Percentiles rank a stretch among this genome's conserved stretches.
These are phyloP conservation scores for Larimichthys polyactis DNA, from an alignment of 2,113 vertebrate species.

Conservation along the genomic window DNA sequence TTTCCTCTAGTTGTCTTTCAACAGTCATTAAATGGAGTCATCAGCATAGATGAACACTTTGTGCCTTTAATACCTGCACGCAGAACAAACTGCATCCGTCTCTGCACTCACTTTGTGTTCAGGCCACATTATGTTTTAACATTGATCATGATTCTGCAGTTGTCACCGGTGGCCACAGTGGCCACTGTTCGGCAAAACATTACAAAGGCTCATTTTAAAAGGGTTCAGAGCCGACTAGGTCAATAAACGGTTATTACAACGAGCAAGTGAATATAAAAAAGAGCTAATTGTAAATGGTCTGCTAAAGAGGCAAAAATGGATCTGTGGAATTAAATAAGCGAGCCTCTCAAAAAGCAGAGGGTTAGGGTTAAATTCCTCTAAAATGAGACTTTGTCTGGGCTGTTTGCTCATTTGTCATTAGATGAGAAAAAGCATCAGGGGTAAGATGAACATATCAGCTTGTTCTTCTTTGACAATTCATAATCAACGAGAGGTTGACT, in stretches of 20 bases:
- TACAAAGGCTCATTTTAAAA: neutral
- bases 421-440: constrained; percentile 25
- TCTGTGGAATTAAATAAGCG: constrained; percentile 5
- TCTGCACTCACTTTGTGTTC: neutral
- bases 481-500: constrained; percentile 57
- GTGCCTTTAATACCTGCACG: neutral
- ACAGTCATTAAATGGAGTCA: neutral
- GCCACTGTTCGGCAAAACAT: neutral
- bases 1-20: neutral
- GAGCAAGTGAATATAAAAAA: constrained; percentile 10
- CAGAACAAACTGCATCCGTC: too few relatives aligned
- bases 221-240: constrained; percentile 19
- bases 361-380: neutral
- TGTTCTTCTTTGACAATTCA: constrained; percentile 30
- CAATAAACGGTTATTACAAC: constrained; percentile 20
- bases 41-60: too few relatives aligned
- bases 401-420: constrained; percentile 23
- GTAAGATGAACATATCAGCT: constrained; percentile 21
- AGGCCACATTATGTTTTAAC: neutral
- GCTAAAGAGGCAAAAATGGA: constrained; percentile 16
- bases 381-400: neutral
- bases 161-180: constrained; percentile 2
- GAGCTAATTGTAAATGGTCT: constrained; percentile 5
- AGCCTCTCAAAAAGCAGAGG: neutral
- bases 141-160: constrained; percentile 14